Evolutionary conservation across 2,888 invertebrate genomes (phyloP).

Genomic region (Hedychridium roseum): DNA sequence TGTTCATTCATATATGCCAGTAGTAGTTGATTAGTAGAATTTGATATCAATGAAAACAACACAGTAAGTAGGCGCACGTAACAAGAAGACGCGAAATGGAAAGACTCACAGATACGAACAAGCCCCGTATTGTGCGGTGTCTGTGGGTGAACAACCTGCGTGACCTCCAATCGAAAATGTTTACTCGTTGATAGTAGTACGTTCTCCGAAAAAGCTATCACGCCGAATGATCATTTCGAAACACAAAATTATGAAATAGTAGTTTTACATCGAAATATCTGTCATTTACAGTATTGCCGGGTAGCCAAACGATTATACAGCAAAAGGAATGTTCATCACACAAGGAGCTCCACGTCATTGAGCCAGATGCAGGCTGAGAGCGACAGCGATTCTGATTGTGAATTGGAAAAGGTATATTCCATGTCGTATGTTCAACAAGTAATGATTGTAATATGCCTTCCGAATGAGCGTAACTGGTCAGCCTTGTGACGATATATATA

Average conservation of each 20-base stretch:
- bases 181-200: background rate
- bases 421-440: too few relatives aligned
- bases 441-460: too few relatives aligned
- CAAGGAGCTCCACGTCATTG: conserved; percentile 35
- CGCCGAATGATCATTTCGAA: background rate
- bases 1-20: background rate
- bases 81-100: too few relatives aligned
- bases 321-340: conserved; percentile 50
- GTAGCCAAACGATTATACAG: conserved; percentile 44
- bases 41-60: background rate
- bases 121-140: too few relatives aligned
- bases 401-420: conserved; percentile 66
- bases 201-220: background rate
- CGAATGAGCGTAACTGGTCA: too few relatives aligned
- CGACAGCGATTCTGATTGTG: conserved; percentile 70
- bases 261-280: background rate
- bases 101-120: too few relatives aligned
- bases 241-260: background rate
- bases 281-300: conserved; percentile 34
- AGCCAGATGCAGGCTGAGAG: conserved; percentile 62
- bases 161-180: background rate
- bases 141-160: background rate
- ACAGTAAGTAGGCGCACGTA: background rate
- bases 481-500: too few relatives aligned
- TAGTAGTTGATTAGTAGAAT: background rate